Evolutionary conservation across 2,113 vertebrate genomes (phyloP).

Genomic region (Panthera tigris): DNA sequence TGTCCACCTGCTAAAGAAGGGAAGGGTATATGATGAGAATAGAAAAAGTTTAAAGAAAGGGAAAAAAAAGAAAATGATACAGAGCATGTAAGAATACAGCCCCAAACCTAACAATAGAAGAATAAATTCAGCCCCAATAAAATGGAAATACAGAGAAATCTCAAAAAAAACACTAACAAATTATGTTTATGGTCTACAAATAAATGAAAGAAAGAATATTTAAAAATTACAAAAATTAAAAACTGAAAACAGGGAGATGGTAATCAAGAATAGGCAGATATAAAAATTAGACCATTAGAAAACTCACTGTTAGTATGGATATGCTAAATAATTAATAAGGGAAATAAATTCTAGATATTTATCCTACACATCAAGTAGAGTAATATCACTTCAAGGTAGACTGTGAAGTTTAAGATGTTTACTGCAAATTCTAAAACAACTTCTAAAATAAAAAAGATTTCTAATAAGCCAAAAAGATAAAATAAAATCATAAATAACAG

Average conservation of each 20-base stretch:
- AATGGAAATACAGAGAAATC: not conserved
- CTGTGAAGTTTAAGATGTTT: not conserved
- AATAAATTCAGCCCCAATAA: not conserved
- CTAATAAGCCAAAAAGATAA: not conserved
- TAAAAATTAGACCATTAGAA: not conserved
- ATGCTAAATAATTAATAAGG: not conserved
- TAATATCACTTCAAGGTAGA: not conserved
- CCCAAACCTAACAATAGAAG: not conserved
- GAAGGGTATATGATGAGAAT: not conserved
- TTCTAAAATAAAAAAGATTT: not conserved
- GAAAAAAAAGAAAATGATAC: not conserved
- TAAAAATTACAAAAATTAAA: not conserved
- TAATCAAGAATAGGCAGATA: not conserved
- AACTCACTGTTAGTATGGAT: not conserved
- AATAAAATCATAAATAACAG: not conserved
- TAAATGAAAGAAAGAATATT: not conserved
- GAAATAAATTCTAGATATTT: not conserved
- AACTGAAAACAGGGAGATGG: not conserved
- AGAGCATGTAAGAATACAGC: not conserved
- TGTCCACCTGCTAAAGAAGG: not conserved
- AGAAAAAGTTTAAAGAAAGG: not conserved
- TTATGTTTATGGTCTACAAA: not conserved
- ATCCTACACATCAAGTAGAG: not conserved
- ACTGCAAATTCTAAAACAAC: not conserved
- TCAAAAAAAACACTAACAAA: not conserved